These are phyloP conservation scores for Drosophila sturtevanti DNA, from an alignment of 1,140 invertebrate species.

Conservation along the genomic window DNA sequence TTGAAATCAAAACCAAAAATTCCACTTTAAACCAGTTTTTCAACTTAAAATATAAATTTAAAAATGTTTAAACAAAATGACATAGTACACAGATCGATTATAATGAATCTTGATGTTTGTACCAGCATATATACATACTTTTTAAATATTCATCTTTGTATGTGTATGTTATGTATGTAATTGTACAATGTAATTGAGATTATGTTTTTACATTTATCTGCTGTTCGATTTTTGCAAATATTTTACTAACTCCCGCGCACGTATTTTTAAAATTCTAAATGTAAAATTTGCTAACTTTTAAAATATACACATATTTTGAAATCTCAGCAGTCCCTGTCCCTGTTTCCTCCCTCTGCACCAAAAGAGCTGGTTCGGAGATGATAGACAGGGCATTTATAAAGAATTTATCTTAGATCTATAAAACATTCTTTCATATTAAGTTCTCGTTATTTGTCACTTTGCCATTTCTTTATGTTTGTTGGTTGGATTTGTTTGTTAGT, in stretches of 20 bases:
- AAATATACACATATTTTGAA: constrained; percentile 57
- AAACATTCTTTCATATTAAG: constrained; percentile 11
- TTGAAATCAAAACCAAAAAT: constrained; percentile 42
- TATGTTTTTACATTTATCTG: constrained; percentile 38
- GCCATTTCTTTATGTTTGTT: constrained; percentile 31
- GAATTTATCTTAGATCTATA: constrained; percentile 64
- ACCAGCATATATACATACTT: constrained; percentile 27
- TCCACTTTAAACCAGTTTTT: background rate
- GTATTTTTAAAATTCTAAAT: constrained; percentile 52
- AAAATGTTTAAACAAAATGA: background rate
- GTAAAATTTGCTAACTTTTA: constrained; percentile 74
- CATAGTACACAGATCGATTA: constrained; percentile 26
- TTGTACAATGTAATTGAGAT: constrained; percentile 56
- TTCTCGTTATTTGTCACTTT: constrained; percentile 67
- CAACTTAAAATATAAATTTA: background rate
- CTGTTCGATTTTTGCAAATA: constrained; percentile 49
- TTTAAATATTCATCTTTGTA: constrained; percentile 20
- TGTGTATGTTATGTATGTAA: constrained; percentile 22
- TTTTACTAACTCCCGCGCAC: constrained; percentile 71
- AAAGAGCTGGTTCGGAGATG: constrained; percentile 31
- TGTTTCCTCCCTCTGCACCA: background rate
- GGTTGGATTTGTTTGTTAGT: constrained; percentile 31
- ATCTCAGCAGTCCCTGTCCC: constrained; percentile 46
- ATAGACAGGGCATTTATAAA: constrained; percentile 37
- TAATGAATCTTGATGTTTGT: constrained; percentile 18